Base-by-base conservation (phyloP, 2,113 vertebrate genomes). In the Stomatorhinus ivindoensis region DNA sequence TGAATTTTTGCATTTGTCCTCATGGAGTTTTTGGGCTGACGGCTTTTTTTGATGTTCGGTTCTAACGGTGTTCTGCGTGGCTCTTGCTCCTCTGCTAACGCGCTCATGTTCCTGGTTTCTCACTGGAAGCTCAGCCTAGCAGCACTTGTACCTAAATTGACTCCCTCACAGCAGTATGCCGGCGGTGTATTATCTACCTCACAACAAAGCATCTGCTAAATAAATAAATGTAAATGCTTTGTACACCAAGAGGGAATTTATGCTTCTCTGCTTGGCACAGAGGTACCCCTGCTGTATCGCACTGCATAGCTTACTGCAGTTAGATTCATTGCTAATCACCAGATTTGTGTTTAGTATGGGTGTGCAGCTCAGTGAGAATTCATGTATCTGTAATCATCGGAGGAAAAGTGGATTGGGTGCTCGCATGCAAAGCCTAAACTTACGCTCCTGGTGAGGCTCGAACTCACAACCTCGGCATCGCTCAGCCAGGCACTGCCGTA, bases 401-500 rank as follows among this genome's bases (percentile, higher is more conserved):
- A n/a, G 53, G 8, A 24, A 8, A 3, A 58, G 5, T 24, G 24
- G 61, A 27, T 4, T 11, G n/a, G n/a, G 27, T 65, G n/a, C 24
- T 65, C n/a, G 0, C 61, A 31, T 3, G 8, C 24, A 10, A 27
- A 27, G 24, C 61, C 13, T 65, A n/a, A 65, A 65, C 0, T 65
- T 1, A 65, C 13, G 61, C 61, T 65, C 61, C 61, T 31, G 61
- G 61, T 65, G 61, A 65, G 61, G 61, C n/a, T 65, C 27, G 10
- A 69, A 69, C 61, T 69, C 61, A 69, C 27, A 27, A 31, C 61
- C 61, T 69, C 61, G n/a, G 61, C 61, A 69, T 31, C 61, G 9
- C 61, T 69, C 27, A 0, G 10, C 27, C 61, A 0, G 10, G 90
- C 97, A 98, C 97, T 98, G 98, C 96, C 94, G 80, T 97, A 98